These are phyloP conservation scores for Chlorops oryzae DNA, from an alignment of 1,140 invertebrate genomes.

Conservation along the genomic window DNA sequence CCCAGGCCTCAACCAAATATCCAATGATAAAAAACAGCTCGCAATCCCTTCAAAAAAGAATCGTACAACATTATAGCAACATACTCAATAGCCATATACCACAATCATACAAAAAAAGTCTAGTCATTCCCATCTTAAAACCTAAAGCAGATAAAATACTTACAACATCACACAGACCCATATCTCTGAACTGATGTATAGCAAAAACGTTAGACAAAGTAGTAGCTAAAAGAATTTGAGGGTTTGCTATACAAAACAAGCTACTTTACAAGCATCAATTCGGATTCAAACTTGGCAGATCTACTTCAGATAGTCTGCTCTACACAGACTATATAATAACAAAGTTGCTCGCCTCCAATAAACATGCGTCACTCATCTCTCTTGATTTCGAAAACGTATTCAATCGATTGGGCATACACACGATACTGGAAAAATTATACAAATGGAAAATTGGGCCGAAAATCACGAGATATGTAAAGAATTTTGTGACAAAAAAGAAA, in stretches of 20 bases:
- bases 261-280: conserved; percentile 9
- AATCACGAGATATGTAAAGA: conserved; percentile 11
- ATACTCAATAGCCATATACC: conserved; percentile 1
- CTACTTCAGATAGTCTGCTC: background rate
- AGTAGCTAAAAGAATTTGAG: conserved; percentile 13
- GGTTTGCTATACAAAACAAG: conserved; percentile 12
- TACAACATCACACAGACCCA: conserved; percentile 6
- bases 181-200: conserved; percentile 13
- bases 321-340: conserved; percentile 8
- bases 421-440: conserved; percentile 12
- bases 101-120: conserved; percentile 2
- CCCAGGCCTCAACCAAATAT: conserved; percentile 15
- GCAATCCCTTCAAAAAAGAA: conserved; percentile 9
- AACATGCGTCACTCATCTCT: conserved; percentile 12
- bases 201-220: conserved; percentile 6
- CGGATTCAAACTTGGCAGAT: conserved; percentile 6
- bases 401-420: conserved; percentile 14
- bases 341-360: conserved; percentile 1
- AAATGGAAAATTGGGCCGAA: conserved; percentile 13
- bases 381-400: conserved; percentile 17
- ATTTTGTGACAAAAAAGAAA: conserved; percentile 16
- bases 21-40: conserved; percentile 13
- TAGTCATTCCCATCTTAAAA: conserved; percentile 7
- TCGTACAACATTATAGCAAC: conserved; percentile 14
- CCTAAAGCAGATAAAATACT: background rate